Percentiles rank a stretch among this genome's conserved stretches.
phyloP scores from a whole-genome alignment of 2,113 vertebrate species.

The Anoplopoma fimbria region DNA sequence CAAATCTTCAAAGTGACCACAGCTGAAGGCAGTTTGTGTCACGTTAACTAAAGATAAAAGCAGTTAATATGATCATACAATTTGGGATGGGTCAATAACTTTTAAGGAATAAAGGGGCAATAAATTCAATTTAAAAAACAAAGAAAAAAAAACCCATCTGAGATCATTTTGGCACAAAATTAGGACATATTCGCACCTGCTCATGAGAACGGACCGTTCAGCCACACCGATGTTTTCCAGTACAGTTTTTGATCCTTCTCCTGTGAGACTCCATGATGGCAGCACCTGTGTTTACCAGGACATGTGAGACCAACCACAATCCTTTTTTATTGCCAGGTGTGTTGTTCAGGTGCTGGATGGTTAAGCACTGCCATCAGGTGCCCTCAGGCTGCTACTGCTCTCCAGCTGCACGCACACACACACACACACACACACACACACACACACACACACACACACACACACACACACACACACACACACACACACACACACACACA shows the following conservation, averaged over 20 bases:
- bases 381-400: slow-evolving; percentile 64
- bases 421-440: neutral
- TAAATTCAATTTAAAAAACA: neutral
- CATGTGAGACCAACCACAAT: slow-evolving; percentile 7
- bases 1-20: neutral
- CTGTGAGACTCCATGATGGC: slow-evolving; percentile 7
- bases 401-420: slow-evolving; percentile 5
- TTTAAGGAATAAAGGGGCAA: neutral
- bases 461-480: neutral
- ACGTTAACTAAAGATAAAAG: neutral
- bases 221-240: neutral
- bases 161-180: too few species aligned
- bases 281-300: slow-evolving; percentile 43
- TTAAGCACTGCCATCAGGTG: slow-evolving; percentile 75
- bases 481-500: neutral
- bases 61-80: neutral
- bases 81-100: neutral
- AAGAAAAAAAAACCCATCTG: too few species aligned
- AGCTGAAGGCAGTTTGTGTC: neutral
- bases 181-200: too few species aligned
- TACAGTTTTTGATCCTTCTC: slow-evolving; percentile 3
- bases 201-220: too few species aligned
- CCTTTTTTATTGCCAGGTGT: slow-evolving; percentile 36
- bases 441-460: neutral
- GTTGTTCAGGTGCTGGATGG: slow-evolving; percentile 54